A percentile compares a stretch with the other conserved stretches of the same genome.
These are phyloP conservation scores for Pterocles orientalis DNA, from an alignment of 2,113 vertebrate genomes.

Conservation along the genomic window DNA sequence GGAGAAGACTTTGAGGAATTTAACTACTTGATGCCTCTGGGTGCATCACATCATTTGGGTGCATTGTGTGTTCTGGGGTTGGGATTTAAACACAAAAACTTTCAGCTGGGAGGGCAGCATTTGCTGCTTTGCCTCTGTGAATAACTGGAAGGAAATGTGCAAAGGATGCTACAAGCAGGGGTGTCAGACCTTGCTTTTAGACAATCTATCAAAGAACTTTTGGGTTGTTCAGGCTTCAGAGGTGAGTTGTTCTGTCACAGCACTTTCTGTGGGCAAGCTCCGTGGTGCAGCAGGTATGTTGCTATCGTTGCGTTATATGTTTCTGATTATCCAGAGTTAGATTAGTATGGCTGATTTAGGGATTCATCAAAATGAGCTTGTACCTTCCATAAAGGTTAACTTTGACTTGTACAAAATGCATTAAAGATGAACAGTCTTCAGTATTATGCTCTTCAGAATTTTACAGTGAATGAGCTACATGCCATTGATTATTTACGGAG, in stretches of 20 bases:
- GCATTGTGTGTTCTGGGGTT: neutral
- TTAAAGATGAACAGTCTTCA: slow-evolving; percentile 57
- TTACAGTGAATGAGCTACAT: slow-evolving; percentile 55
- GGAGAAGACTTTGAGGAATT: neutral
- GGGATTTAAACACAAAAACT: neutral
- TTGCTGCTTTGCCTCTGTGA: neutral
- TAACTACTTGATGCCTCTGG: neutral
- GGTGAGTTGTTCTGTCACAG: neutral
- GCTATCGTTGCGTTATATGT: neutral
- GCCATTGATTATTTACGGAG: slow-evolving; percentile 71
- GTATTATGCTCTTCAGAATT: slow-evolving; percentile 45
- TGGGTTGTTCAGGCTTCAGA: neutral
- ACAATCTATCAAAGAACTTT: neutral
- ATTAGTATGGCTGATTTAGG: slow-evolving; percentile 23
- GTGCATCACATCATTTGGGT: neutral
- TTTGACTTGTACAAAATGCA: slow-evolving; percentile 64
- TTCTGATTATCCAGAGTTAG: slow-evolving; percentile 24
- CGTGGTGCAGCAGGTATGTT: neutral
- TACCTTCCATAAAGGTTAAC: slow-evolving; percentile 64
- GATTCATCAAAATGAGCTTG: slow-evolving; percentile 36
- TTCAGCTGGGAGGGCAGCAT: neutral
- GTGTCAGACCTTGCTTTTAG: neutral
- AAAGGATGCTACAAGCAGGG: neutral
- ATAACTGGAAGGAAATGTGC: neutral
- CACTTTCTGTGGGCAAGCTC: neutral